These are phyloP conservation scores for Micrasema minimum DNA, from an alignment of 1,140 invertebrate species.

Conservation along the genomic window DNA sequence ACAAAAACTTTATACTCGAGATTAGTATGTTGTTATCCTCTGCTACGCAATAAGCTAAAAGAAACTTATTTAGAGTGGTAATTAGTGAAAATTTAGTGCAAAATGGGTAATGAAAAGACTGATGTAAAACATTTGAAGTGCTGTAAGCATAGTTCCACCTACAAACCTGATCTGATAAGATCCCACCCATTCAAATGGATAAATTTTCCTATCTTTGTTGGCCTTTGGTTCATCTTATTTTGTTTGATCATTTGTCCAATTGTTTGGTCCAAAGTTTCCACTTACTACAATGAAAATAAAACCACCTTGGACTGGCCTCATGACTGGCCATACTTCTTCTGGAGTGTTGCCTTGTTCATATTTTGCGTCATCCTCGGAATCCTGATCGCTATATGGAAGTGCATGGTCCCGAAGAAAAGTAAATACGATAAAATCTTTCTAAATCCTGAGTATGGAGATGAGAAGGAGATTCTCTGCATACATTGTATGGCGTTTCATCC, in stretches of 20 bases:
- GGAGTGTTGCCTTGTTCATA: conserved; percentile 38
- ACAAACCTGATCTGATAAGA: conserved; percentile 37
- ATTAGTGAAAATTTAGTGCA: not conserved
- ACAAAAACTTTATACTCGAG: too few species aligned
- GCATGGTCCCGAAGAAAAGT: conserved; percentile 7
- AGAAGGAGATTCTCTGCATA: conserved; percentile 43
- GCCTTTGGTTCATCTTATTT: conserved; percentile 45
- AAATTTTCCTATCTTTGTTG: conserved; percentile 44
- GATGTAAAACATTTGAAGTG: conserved; percentile 29
- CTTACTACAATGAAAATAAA: too few species aligned
- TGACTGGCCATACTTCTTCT: conserved; percentile 43
- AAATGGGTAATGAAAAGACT: conserved; percentile 20
- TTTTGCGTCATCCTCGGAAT: conserved; percentile 43
- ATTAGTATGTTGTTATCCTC: not conserved
- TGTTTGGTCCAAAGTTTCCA: conserved; percentile 36
- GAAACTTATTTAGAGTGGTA: not conserved
- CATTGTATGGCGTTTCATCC: conserved; percentile 45
- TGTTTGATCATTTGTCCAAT: conserved; percentile 50
- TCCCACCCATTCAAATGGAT: conserved; percentile 49
- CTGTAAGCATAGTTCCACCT: conserved; percentile 18
- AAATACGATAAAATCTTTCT: conserved; percentile 43
- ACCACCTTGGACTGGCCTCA: not conserved
- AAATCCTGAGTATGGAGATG: conserved; percentile 47
- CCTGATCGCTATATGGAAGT: conserved; percentile 42
- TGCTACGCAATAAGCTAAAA: not conserved